Conservation (phyloP, 2,113 vertebrate genomes). For the Eudyptes chrysolophus region DNA sequence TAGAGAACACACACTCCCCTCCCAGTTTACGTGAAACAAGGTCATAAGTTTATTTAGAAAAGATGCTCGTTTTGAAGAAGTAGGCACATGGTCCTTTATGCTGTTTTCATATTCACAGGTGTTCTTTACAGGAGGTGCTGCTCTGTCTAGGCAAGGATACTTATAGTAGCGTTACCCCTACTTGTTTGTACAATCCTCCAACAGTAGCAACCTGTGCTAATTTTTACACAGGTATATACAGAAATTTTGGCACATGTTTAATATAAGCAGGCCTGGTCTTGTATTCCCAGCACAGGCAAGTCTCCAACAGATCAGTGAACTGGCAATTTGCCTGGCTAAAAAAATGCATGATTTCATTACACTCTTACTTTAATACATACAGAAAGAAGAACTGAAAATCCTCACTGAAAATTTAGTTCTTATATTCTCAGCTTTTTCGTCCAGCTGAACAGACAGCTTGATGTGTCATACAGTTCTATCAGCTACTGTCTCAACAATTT, state of each 20-base stretch:
- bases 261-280: neutral
- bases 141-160: neutral
- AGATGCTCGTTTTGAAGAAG: neutral
- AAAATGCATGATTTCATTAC: neutral
- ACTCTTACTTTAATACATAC: neutral
- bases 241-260: conserved; percentile 2
- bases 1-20: neutral
- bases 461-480: neutral
- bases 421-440: neutral
- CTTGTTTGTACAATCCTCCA: neutral
- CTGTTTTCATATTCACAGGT: neutral
- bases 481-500: neutral
- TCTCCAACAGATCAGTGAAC: conserved; percentile 42
- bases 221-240: neutral
- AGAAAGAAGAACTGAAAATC: neutral
- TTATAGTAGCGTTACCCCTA: neutral
- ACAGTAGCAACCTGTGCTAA: neutral
- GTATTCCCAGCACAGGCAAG: neutral
- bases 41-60: neutral
- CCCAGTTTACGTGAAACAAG: neutral
- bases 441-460: neutral
- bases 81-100: neutral
- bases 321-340: neutral
- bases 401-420: neutral
- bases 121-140: neutral